A percentile compares a stretch with the other conserved stretches of the same genome.
Evolutionary conservation across 2,888 invertebrate species (phyloP).

Genomic region (Nemotelus nigrinus): DNA sequence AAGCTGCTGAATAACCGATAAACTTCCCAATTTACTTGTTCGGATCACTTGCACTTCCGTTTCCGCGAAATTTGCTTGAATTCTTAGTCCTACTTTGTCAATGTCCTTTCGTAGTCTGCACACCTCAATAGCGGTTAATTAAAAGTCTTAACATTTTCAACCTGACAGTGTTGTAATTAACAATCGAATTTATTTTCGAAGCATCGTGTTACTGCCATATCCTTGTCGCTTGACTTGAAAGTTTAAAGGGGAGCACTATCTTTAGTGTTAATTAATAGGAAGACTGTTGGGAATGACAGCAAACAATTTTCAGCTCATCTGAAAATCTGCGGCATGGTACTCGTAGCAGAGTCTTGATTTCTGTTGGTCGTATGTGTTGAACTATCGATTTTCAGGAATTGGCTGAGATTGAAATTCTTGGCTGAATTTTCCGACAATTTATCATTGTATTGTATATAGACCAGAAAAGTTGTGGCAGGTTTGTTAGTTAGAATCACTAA

Average conservation of each 20-base stretch:
- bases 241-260: constrained; percentile 11
- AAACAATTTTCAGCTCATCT: too few species aligned
- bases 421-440: too few species aligned
- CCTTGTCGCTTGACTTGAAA: background rate
- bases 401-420: too few species aligned
- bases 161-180: constrained; percentile 38
- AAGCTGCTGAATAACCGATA: background rate
- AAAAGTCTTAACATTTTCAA: constrained; percentile 39
- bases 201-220: background rate
- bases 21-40: background rate
- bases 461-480: too few species aligned
- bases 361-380: too few species aligned
- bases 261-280: constrained; percentile 28
- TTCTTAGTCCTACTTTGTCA: background rate
- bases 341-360: too few species aligned
- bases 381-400: too few species aligned
- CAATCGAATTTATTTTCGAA: constrained; percentile 30
- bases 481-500: too few species aligned
- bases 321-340: too few species aligned
- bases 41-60: background rate
- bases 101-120: background rate
- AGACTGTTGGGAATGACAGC: background rate
- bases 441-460: too few species aligned
- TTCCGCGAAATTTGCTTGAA: background rate
- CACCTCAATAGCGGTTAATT: constrained; percentile 34